phyloP scores from a whole-genome alignment of 2,888 invertebrate species.

The Chymomyza fuscimana region DNA sequence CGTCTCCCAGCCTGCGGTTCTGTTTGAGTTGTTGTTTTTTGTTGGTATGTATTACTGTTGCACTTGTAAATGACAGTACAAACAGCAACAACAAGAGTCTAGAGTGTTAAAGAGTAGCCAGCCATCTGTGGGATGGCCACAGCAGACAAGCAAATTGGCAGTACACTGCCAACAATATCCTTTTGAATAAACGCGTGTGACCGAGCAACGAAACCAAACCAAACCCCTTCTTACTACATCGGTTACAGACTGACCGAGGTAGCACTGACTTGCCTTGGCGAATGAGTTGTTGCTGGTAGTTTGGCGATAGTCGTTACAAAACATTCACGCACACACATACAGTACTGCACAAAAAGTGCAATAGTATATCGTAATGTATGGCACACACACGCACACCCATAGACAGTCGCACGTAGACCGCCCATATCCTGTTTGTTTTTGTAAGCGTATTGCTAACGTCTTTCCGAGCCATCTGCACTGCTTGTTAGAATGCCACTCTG shows the following conservation, averaged over 20 bases:
- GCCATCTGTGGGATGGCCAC: constrained; percentile 17
- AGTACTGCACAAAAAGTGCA: constrained; percentile 48
- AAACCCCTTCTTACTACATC: neutral
- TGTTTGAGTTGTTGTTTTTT: neutral
- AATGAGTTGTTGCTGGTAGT: constrained; percentile 35
- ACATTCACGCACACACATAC: constrained; percentile 1
- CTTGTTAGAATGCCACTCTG: neutral
- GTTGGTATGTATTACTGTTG: constrained; percentile 34
- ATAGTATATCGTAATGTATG: constrained; percentile 52
- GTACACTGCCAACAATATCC: constrained; percentile 47
- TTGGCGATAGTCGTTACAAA: neutral
- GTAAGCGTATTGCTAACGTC: constrained; percentile 37
- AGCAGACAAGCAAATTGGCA: constrained; percentile 46
- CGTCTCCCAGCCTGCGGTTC: neutral
- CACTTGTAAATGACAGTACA: constrained; percentile 60
- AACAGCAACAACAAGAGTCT: constrained; percentile 22
- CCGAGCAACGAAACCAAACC: neutral
- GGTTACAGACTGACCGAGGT: neutral
- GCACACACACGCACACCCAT: constrained; percentile 32
- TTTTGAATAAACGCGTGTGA: constrained; percentile 55
- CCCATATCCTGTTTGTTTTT: constrained; percentile 66
- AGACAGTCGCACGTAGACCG: constrained; percentile 45
- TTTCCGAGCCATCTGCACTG: constrained; percentile 18
- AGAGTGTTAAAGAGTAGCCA: constrained; percentile 37
- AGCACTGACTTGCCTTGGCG: constrained; percentile 42